phyloP scores from a whole-genome alignment of 2,797 vertebrate genomes.

The Brachymystax lenok region DNA sequence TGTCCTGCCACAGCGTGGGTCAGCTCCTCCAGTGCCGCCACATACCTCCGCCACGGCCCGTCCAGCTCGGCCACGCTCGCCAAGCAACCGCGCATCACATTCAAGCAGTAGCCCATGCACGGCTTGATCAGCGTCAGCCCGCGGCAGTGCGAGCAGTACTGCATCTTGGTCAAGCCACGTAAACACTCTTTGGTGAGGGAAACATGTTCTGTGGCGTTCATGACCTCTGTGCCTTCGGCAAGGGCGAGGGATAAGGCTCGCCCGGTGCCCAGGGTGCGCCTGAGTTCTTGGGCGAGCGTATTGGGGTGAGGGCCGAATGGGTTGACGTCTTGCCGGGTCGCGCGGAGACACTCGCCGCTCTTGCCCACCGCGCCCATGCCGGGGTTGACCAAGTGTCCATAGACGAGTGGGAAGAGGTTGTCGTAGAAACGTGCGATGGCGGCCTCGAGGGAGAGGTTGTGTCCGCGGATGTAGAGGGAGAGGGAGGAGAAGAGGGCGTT shows the following conservation, averaged over 20 bases:
- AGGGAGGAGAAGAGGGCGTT: conserved; percentile 86
- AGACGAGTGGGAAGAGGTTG: conserved; percentile 86
- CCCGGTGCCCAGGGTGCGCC: conserved; percentile 76
- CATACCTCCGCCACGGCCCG: conserved; percentile 82
- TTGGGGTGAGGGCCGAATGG: conserved; percentile 83
- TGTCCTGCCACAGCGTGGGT: conserved; percentile 80
- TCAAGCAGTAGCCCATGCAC: conserved; percentile 85
- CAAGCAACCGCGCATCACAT: conserved; percentile 90
- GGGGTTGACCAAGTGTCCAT: conserved; percentile 83
- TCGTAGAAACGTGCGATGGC: conserved; percentile 84
- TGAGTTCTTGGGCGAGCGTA: conserved; percentile 77
- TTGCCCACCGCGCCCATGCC: conserved; percentile 56
- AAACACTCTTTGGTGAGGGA: conserved; percentile 82
- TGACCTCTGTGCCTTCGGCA: conserved; percentile 78
- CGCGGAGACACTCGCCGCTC: conserved; percentile 79
- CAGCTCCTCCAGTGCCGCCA: conserved; percentile 82
- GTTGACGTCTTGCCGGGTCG: conserved; percentile 86
- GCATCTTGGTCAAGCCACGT: conserved; percentile 84
- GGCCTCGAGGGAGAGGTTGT: conserved; percentile 80
- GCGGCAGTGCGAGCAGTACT: conserved; percentile 90
- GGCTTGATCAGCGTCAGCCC: conserved; percentile 89
- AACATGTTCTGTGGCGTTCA: conserved; percentile 81
- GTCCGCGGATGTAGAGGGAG: conserved; percentile 83
- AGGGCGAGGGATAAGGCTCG: conserved; percentile 81
- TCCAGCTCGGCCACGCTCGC: conserved; percentile 85